These are phyloP conservation scores for Cinclus cinclus DNA, from an alignment of 2,113 vertebrate genomes.

Conservation along the genomic window DNA sequence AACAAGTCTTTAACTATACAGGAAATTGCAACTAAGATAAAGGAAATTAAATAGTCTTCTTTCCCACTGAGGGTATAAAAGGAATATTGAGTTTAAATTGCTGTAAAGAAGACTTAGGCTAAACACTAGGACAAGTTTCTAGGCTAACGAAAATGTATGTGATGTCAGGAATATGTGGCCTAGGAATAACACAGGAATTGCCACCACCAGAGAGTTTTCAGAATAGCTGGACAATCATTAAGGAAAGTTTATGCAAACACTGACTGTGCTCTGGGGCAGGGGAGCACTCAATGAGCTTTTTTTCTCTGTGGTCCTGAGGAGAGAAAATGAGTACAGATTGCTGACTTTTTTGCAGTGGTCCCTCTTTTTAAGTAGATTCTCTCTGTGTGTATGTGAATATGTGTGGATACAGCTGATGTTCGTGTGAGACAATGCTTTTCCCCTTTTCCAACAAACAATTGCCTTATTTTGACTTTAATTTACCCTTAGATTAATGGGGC, in stretches of 20 bases:
- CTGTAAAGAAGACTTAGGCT: background rate
- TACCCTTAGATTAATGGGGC: background rate
- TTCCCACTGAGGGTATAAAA: background rate
- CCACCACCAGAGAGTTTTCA: background rate
- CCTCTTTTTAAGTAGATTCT: background rate
- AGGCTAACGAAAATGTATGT: background rate
- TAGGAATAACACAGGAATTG: background rate
- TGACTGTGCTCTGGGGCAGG: background rate
- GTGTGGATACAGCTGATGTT: background rate
- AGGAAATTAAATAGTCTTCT: background rate
- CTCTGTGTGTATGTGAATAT: background rate
- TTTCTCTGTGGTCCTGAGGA: background rate
- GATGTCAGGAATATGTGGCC: background rate
- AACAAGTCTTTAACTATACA: background rate
- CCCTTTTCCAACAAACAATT: background rate
- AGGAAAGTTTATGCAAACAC: background rate
- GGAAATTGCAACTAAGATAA: background rate
- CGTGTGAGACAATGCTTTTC: background rate
- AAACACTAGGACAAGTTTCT: background rate
- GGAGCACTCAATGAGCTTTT: background rate
- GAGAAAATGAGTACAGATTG: background rate
- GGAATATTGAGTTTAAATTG: background rate
- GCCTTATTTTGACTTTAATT: background rate
- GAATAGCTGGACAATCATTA: background rate
- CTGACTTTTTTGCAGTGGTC: background rate